Evolutionary conservation across 2,888 invertebrate species (phyloP).

Genomic region (Nasonia oneida): DNA sequence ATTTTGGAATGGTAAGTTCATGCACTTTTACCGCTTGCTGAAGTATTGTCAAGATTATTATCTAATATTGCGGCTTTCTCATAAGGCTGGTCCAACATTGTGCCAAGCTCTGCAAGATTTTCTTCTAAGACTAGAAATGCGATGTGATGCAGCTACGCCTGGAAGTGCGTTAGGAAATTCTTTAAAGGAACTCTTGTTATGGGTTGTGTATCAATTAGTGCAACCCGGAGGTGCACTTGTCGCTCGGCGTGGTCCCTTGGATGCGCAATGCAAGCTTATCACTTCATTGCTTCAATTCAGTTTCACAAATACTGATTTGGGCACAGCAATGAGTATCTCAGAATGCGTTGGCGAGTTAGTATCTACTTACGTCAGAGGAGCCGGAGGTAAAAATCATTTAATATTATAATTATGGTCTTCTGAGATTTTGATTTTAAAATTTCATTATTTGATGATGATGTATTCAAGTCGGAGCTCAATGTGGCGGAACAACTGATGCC

Average conservation of each 20-base stretch:
- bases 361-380: constrained; percentile 74
- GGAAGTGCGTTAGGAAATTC: constrained; percentile 81
- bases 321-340: constrained; percentile 86
- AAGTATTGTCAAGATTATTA: not conserved
- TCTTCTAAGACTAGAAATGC: constrained; percentile 84
- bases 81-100: constrained; percentile 87
- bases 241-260: constrained; percentile 85
- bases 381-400: constrained; percentile 69
- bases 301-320: constrained; percentile 85
- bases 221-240: constrained; percentile 85
- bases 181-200: constrained; percentile 85
- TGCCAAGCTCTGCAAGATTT: constrained; percentile 88
- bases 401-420: not conserved
- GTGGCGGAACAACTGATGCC: constrained; percentile 77
- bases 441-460: not conserved
- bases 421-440: not conserved
- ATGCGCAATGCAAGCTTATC: constrained; percentile 87
- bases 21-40: constrained; percentile 1
- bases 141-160: constrained; percentile 83
- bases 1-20: constrained; percentile 79
- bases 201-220: constrained; percentile 86
- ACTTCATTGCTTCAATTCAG: constrained; percentile 84
- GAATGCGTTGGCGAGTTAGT: constrained; percentile 84
- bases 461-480: constrained; percentile 74
- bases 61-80: constrained; percentile 46